phyloP scores from a whole-genome alignment of 2,113 vertebrate genomes.

The Podiceps cristatus region DNA sequence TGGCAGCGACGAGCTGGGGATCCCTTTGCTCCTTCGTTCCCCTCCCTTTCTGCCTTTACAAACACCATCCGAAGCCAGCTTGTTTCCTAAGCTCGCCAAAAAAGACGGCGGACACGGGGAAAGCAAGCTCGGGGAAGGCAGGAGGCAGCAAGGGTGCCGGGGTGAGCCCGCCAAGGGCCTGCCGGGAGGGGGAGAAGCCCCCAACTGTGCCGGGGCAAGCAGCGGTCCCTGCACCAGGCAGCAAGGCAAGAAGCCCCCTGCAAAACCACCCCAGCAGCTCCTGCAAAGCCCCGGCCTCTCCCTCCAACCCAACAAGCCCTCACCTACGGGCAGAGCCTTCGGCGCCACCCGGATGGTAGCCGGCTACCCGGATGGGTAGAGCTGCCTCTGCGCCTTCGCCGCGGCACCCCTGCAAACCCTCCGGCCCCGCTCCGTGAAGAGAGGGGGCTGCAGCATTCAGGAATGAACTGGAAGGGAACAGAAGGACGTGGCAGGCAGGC shows the following conservation, averaged over 20 bases:
- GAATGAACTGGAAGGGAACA: constrained; percentile 11
- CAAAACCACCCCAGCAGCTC: neutral
- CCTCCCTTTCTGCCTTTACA: neutral
- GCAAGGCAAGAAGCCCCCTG: neutral
- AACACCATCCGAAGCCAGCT: neutral
- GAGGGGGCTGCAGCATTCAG: neutral
- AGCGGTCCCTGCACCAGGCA: rapidly evolving
- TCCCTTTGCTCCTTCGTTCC: neutral
- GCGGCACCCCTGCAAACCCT: neutral
- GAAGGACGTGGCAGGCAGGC: constrained; percentile 26
- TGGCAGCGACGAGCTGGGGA: neutral
- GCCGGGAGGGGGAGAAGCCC: neutral
- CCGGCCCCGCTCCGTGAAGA: rapidly evolving
- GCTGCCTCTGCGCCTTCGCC: neutral
- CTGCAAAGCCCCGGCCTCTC: neutral
- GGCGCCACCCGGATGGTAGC: no score
- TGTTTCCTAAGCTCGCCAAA: neutral
- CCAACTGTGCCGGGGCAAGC: neutral
- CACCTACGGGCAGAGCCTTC: neutral
- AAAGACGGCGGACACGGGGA: rapidly evolving
- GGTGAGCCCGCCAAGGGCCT: neutral
- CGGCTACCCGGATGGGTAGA: neutral
- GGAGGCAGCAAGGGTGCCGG: neutral
- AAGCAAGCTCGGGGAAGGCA: neutral
- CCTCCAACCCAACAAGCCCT: neutral